A percentile compares a stretch with the other conserved stretches of the same genome.
These are phyloP conservation scores for Ceryle rudis DNA, from an alignment of 2,797 vertebrate species.

Conservation along the genomic window DNA sequence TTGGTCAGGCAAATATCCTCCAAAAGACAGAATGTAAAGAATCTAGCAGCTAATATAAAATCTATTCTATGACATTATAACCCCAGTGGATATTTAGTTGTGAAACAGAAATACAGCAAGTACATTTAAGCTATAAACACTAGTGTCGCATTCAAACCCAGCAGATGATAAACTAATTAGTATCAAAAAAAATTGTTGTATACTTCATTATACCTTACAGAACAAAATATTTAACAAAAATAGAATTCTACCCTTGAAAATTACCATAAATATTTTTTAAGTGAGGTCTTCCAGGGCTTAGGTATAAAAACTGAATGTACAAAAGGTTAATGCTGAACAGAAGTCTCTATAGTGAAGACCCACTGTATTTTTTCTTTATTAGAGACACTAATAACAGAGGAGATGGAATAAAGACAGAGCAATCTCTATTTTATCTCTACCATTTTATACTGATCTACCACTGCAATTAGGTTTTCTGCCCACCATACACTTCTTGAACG, in stretches of 20 bases:
- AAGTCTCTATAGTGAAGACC: neutral
- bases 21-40: neutral
- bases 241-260: neutral
- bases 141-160: neutral
- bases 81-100: neutral
- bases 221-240: neutral
- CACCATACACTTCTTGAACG: accelerated
- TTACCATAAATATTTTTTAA: neutral
- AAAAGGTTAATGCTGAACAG: neutral
- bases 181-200: neutral
- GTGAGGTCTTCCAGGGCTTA: neutral
- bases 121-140: neutral
- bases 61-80: neutral
- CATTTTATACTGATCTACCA: neutral
- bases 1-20: neutral
- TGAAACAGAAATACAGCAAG: neutral
- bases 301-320: neutral
- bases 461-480: neutral
- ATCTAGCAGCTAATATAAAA: neutral
- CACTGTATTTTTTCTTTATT: neutral
- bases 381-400: neutral
- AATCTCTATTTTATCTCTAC: neutral
- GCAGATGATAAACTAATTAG: neutral
- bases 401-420: neutral
- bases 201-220: neutral